Base-by-base conservation (phyloP, 2,888 invertebrate genomes). In the Caenorhabditis sp. region DNA sequence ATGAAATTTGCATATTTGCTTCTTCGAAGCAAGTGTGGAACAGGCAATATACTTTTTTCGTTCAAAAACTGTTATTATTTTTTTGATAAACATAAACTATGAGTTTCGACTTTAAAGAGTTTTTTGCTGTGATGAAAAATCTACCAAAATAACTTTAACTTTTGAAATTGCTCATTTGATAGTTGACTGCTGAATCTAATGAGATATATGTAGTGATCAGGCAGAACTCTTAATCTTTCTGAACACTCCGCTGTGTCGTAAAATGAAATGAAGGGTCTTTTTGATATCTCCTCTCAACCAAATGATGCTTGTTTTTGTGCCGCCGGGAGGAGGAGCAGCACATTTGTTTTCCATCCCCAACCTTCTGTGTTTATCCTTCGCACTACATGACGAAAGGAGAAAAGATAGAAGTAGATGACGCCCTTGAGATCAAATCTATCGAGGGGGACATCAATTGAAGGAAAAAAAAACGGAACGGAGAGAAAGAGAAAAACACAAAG, bases 281-380 rank as follows among this genome's bases (percentile, higher is more conserved):
- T 74, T 63, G 73, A 74, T 74, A 63, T 74, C 63, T 63, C 49
- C 51, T 66, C 31, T 66, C 63, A n/a, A 31, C 73, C 12, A 49
- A 54, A 54, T 64, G 73, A 74, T 74, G 44, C 64, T 64, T 74
- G 74, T 74, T 64, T 66, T 74, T 74, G n/a, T 47, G 74, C 74
- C 64, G 74, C 73, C 54, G n/a, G 35, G 7, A 22, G 22, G 22
- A 49, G 22, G 54, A 54, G 26, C 54, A 56, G 56, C 56, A 66
- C 66, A 66, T 66, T 44, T 54, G 26, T 54, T 66, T 66, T 66
- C 58, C 26, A 28, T 6, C 14, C 63, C 49, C 47, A 75, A 68
- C 66, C 75, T 75, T 38, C 38, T 68, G 58, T 75, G 75, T 75
- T 75, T 75, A 75, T 75, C 66, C 66, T 66, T 75, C 58, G 47